Evolutionary conservation across 1,140 invertebrate species (phyloP), one percentile per base, ranked within the genome.

Genomic region (Papilio polyxenes): DNA sequence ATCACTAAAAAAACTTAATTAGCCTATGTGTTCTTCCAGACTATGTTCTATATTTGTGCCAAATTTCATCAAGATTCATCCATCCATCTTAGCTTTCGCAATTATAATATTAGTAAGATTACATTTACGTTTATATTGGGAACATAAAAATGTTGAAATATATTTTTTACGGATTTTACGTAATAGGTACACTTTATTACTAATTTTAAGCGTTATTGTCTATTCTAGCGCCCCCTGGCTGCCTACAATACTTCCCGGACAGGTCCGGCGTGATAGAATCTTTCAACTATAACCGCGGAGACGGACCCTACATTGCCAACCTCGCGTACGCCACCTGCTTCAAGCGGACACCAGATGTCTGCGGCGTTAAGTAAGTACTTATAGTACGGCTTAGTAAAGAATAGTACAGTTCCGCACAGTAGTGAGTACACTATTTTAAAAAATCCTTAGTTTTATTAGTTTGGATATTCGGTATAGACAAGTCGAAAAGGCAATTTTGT

Each of bases 241-340:
- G 96, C 82, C 92, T 96, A 17, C 96, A 97, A 83, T 97, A 96
- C 91, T 96, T 95, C 86, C 96, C 95, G 0, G 95, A 96, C 59
- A 83, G 93, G 10, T 85, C 90, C 1, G 96, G 96, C 11, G 91
- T 89, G 59, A 94, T 96, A 82, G 95, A 95, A 83, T 96, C 95
- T 11, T 96, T 97, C 86, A 96, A 96, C 88, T 96, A 95, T 87
- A 95, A 95, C 87, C 86, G 89, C 1, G 92, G 95, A 9, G 80
- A 86, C 0, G 93, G 95, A 0, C 92, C 93, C 0, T 94, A 95
- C 87, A 91, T 93, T 56, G 90, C 89, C 8, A 91, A 94, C 81
- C 81, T 95, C 81, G 88, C 92, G 10, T 93, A 95, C 84, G 91
- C 95, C 5, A 93, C 92, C 0, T 95, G 94, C 87, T 95, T 95